These are phyloP conservation scores for Oceanodroma leucorhoa DNA, from an alignment of 2,797 vertebrate species.

Conservation along the genomic window DNA sequence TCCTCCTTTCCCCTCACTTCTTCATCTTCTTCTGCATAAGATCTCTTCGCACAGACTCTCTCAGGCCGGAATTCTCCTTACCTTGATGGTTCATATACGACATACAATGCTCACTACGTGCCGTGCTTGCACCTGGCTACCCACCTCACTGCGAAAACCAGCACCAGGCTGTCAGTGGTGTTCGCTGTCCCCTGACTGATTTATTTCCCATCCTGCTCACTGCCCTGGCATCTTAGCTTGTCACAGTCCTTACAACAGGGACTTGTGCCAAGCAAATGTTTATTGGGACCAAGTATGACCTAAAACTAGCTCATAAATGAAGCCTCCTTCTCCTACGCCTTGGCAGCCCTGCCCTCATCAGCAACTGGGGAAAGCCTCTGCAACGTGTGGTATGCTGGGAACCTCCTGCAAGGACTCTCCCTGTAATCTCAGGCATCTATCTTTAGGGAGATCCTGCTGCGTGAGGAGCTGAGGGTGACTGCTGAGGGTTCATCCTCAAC, in stretches of 20 bases:
- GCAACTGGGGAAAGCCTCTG: slow-evolving; percentile 22
- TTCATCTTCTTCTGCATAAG: background rate
- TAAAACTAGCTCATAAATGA: slow-evolving; percentile 16
- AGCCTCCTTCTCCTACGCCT: background rate
- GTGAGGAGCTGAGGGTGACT: background rate
- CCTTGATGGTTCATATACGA: accelerated
- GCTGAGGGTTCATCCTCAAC: background rate
- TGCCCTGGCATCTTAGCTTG: background rate
- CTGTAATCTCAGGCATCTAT: background rate
- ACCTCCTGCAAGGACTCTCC: background rate
- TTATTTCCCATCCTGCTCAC: background rate
- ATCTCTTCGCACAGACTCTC: background rate
- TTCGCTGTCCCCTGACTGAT: background rate
- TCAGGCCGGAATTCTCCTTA: background rate
- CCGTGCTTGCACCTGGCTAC: background rate
- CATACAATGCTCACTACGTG: background rate
- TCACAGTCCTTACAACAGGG: background rate
- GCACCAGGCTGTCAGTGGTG: background rate
- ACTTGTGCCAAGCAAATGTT: background rate
- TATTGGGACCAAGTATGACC: background rate
- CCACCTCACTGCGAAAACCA: background rate
- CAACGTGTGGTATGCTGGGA: slow-evolving; percentile 12
- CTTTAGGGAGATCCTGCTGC: background rate
- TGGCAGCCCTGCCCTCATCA: background rate
- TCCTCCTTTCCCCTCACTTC: background rate